phyloP scores from a whole-genome alignment of 2,113 vertebrate species.

The Grammomys dolichurus region DNA sequence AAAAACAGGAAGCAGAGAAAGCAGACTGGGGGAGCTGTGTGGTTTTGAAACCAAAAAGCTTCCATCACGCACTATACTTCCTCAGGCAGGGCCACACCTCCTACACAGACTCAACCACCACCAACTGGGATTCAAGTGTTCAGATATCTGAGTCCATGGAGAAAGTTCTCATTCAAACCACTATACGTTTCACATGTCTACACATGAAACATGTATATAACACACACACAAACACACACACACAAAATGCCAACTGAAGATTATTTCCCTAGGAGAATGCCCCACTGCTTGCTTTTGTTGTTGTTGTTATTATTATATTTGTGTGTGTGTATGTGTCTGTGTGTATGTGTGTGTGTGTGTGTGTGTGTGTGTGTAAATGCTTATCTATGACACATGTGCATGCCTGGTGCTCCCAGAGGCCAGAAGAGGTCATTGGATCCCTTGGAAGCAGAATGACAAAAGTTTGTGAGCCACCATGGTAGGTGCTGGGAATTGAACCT shows the following conservation, averaged over 20 bases:
- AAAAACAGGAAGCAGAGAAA: not conserved
- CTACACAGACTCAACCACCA: not conserved
- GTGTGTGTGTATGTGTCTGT: not conserved
- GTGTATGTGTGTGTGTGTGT: not conserved
- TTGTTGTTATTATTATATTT: not conserved
- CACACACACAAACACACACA: not conserved
- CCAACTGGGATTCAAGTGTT: not conserved
- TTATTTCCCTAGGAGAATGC: not conserved
- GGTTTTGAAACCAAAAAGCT: not conserved
- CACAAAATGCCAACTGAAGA: not conserved
- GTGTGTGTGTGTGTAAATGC: not conserved
- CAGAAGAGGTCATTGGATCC: not conserved
- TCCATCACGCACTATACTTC: not conserved
- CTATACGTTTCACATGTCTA: not conserved
- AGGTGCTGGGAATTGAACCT: not conserved
- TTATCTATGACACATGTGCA: not conserved
- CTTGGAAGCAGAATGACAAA: not conserved
- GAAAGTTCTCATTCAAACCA: not conserved
- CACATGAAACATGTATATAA: not conserved
- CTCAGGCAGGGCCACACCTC: not conserved
- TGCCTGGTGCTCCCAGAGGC: not conserved
- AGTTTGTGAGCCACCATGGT: not conserved
- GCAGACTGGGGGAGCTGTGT: too few relatives aligned
- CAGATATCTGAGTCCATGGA: not conserved
- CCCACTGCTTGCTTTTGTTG: not conserved